A percentile compares a stretch with the other conserved stretches of the same genome.
phyloP scores from a whole-genome alignment of 2,113 vertebrate genomes.

The Perca fluviatilis region DNA sequence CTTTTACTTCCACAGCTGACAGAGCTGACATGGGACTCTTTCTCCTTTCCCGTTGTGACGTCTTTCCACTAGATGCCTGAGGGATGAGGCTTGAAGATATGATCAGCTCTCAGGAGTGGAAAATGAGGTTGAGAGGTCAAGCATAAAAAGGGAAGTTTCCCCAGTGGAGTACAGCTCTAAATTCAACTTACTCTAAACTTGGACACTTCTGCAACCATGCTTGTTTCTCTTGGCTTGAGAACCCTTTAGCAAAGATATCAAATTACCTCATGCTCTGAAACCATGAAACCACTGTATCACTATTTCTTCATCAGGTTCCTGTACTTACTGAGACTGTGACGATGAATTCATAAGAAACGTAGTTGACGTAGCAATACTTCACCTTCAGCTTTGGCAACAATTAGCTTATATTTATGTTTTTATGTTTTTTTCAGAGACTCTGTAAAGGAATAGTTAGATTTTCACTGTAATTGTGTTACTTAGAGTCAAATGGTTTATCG shows the following conservation, averaged over 20 bases:
- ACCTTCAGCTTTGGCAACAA: conserved; percentile 2
- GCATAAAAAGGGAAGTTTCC: conserved; percentile 78
- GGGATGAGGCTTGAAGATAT: conserved; percentile 68
- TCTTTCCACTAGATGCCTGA: conserved; percentile 55
- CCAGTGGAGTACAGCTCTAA: conserved; percentile 76
- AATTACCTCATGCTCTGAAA: conserved; percentile 49
- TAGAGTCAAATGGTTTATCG: not conserved
- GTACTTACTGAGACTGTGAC: not conserved
- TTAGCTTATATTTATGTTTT: not conserved
- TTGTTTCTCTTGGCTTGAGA: conserved; percentile 82
- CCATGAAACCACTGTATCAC: conserved; percentile 14
- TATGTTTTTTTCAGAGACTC: not conserved
- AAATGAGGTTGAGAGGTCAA: conserved; percentile 81
- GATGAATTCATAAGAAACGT: not conserved
- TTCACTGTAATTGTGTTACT: not conserved
- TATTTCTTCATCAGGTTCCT: conserved; percentile 10
- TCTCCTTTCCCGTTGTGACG: conserved; percentile 3
- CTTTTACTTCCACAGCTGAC: conserved; percentile 29
- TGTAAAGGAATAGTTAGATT: not conserved
- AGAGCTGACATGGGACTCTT: conserved; percentile 31
- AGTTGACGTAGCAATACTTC: not conserved
- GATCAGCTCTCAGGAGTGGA: conserved; percentile 81
- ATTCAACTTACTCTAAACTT: conserved; percentile 79
- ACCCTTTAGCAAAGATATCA: conserved; percentile 41
- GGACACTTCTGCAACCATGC: conserved; percentile 73